Percentiles rank a stretch among this genome's conserved stretches.
These are phyloP conservation scores for Myocastor coypus DNA, from an alignment of 2,113 vertebrate genomes.

Conservation along the genomic window DNA sequence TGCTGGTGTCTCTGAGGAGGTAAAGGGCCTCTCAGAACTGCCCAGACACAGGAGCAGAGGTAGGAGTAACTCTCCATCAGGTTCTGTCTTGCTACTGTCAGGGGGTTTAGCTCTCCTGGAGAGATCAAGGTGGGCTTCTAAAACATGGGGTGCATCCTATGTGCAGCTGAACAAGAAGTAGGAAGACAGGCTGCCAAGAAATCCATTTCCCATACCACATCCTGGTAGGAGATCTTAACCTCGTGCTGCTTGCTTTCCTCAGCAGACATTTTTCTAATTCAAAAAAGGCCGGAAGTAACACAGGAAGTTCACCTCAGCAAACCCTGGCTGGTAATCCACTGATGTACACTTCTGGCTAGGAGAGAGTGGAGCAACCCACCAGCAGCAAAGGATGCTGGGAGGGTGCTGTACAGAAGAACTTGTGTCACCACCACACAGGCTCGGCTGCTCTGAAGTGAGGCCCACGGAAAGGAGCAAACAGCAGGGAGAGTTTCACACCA, in stretches of 20 bases:
- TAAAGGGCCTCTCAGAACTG: neutral
- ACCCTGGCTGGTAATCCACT: neutral
- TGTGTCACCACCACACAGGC: neutral
- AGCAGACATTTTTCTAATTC: neutral
- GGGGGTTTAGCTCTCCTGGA: neutral
- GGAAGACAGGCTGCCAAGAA: neutral
- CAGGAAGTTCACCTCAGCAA: neutral
- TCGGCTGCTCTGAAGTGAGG: neutral
- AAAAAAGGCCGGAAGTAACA: neutral
- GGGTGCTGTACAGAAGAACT: too few species aligned
- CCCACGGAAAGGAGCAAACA: conserved; percentile 19
- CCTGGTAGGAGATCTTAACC: neutral
- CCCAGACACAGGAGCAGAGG: neutral
- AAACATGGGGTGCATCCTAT: neutral
- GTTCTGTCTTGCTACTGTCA: neutral
- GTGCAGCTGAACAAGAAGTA: neutral
- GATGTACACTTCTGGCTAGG: rapidly evolving
- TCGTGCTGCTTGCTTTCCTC: neutral
- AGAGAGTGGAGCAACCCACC: rapidly evolving
- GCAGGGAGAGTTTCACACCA: conserved; percentile 63
- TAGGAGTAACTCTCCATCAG: too few species aligned
- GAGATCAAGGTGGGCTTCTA: neutral
- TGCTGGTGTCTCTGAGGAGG: neutral
- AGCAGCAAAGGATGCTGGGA: neutral
- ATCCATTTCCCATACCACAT: rapidly evolving